A percentile compares a stretch with the other conserved stretches of the same genome.
These are phyloP conservation scores for Indicator indicator DNA, from an alignment of 2,113 vertebrate species.

Conservation along the genomic window DNA sequence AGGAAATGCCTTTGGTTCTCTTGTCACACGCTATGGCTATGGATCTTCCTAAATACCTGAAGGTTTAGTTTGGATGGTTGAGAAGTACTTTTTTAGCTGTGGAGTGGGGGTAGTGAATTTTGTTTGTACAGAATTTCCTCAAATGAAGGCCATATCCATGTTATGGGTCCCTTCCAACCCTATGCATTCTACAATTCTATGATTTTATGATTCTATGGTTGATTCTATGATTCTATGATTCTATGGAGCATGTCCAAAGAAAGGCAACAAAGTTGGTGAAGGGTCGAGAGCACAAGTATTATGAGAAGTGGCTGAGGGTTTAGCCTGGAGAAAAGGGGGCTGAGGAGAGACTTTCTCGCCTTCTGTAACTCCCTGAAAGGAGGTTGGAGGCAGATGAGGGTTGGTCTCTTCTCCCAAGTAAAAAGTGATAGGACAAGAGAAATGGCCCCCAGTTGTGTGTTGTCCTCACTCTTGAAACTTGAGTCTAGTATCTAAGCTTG, in stretches of 20 bases:
- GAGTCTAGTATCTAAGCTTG: background rate
- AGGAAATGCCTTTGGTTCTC: background rate
- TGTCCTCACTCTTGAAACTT: background rate
- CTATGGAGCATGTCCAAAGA: background rate
- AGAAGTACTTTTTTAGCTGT: background rate
- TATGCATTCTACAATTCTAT: no score
- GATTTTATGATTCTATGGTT: background rate
- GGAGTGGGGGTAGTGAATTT: accelerated
- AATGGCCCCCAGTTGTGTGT: background rate
- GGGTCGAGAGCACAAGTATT: background rate
- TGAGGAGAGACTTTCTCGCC: background rate
- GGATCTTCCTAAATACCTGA: background rate
- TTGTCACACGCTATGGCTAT: accelerated
- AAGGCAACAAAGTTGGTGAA: background rate
- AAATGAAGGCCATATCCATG: background rate
- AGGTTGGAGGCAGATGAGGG: background rate
- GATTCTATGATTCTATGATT: no score
- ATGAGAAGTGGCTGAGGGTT: background rate
- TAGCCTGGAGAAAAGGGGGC: background rate
- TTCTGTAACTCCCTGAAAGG: background rate
- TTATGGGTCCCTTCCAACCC: background rate
- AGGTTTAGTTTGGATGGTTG: background rate
- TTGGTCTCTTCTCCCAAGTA: background rate
- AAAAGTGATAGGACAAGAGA: background rate
- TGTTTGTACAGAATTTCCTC: background rate